Evolutionary conservation across 1,140 invertebrate genomes (phyloP), one percentile per base, ranked within the genome.

Genomic region (Thereuonema tuberculata): DNA sequence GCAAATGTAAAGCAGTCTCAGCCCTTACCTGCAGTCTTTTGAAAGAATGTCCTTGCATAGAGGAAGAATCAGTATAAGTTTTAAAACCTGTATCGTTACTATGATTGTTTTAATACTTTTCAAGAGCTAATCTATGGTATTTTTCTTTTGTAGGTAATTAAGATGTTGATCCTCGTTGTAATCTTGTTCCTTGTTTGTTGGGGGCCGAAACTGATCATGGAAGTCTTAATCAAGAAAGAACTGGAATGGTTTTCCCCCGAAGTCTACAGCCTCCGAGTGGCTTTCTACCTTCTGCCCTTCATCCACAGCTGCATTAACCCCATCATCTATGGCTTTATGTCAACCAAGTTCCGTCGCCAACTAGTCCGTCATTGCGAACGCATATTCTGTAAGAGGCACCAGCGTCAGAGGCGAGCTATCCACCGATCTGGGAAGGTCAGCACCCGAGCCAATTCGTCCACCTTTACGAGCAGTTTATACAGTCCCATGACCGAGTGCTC

Each of bases 291-390:
- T 0, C 63, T 74, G 14, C 70, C 71, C 2, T 72, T 72, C 62
- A 59, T 72, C 21, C 74, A 75, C 59, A 72, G 68, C 25, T 76
- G 75, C 62, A 66, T 78, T 27, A 80, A 80, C 66, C 78, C 78
- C 5, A 66, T 80, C 62, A 75, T 80, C 59, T 80, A 80, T 63
- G 73, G 74, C 20, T 75, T 77, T 63, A 78, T 78, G 77, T 78
- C 77, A 3, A 74, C 70, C 58, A 77, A 76, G 52, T 79, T 78
- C 63, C 66, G 76, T 1, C 62, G 68, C 1, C 73, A 75, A 50
- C 70, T 78, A 67, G 64, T 66, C 54, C 64, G 67, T 3, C n/a
- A 12, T 24, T 60, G 59, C n/a, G 3, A 14, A 14, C 53, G 53
- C 5, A 9, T 17, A 9, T 17, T 24, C 48, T 17, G 23, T 21